A percentile compares a stretch with the other conserved stretches of the same genome.
Evolutionary conservation across 92 coral and sea anemone genomes (phyloP).

Genomic region (Phenganax stokvisi): DNA sequence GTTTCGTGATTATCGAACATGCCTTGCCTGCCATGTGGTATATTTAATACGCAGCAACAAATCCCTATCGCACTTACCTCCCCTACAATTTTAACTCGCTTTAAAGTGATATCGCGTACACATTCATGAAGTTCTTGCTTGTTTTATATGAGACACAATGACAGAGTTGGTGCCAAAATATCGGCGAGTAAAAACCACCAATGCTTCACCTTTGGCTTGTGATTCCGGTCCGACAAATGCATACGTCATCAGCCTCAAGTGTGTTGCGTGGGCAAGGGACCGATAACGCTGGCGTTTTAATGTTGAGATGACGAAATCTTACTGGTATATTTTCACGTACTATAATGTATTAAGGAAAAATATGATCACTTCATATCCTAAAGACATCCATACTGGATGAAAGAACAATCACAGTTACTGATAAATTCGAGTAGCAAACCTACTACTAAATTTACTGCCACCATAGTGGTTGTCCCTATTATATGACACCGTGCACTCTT

Average conservation of each 20-base stretch:
- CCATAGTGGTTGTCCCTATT: no score
- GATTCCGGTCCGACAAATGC: not conserved
- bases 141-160: not conserved
- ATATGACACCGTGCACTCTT: no score
- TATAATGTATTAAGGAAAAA: no score
- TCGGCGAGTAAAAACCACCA: not conserved
- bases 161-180: not conserved
- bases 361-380: no score
- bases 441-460: no score
- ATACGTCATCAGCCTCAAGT: not conserved
- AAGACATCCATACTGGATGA: no score
- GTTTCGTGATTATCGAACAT: conserved; percentile 8
- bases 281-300: no score
- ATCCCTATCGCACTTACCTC: conserved; percentile 6
- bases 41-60: conserved; percentile 7
- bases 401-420: no score
- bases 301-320: no score
- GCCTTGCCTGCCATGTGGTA: conserved; percentile 19
- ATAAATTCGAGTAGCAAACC: no score
- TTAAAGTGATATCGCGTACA: not conserved
- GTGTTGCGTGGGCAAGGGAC: not conserved
- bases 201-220: conserved; percentile 20
- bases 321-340: no score
- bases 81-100: not conserved
- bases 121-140: not conserved